phyloP scores from a whole-genome alignment of 2,797 vertebrate genomes.

The Pempheris klunzingeri region DNA sequence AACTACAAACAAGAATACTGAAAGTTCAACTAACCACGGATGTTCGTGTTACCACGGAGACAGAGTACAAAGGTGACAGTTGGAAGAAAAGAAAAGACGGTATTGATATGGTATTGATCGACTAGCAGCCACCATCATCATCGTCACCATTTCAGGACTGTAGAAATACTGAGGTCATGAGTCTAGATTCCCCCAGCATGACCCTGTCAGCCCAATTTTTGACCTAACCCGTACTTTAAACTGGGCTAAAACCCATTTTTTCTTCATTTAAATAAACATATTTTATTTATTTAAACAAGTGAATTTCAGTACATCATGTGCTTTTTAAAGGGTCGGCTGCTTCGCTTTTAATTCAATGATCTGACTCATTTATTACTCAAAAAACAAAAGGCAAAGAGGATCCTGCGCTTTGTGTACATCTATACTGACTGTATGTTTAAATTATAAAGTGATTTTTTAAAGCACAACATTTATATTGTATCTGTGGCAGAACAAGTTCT shows the following conservation, averaged over 20 bases:
- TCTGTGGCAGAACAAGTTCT: background rate
- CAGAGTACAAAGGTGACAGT: background rate
- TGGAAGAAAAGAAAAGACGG: background rate
- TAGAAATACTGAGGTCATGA: background rate
- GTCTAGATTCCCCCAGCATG: too few relatives aligned
- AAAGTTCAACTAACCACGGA: background rate
- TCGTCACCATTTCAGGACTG: too few relatives aligned
- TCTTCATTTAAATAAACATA: too few relatives aligned
- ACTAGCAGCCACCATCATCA: too few relatives aligned
- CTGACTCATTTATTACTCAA: background rate
- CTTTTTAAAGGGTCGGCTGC: background rate
- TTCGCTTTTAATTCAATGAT: background rate
- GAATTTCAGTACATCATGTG: background rate
- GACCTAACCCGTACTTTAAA: too few relatives aligned
- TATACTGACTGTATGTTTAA: background rate
- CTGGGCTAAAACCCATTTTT: too few relatives aligned
- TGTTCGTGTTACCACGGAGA: constrained; percentile 22
- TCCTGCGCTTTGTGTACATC: background rate
- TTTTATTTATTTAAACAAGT: background rate
- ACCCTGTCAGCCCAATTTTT: background rate
- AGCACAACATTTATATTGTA: background rate
- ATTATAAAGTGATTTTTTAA: background rate
- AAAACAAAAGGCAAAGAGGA: background rate
- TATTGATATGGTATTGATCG: too few relatives aligned
- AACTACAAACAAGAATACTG: background rate